Conservation (phyloP, 2,797 vertebrate genomes). For the Cottoperca gobio region DNA sequence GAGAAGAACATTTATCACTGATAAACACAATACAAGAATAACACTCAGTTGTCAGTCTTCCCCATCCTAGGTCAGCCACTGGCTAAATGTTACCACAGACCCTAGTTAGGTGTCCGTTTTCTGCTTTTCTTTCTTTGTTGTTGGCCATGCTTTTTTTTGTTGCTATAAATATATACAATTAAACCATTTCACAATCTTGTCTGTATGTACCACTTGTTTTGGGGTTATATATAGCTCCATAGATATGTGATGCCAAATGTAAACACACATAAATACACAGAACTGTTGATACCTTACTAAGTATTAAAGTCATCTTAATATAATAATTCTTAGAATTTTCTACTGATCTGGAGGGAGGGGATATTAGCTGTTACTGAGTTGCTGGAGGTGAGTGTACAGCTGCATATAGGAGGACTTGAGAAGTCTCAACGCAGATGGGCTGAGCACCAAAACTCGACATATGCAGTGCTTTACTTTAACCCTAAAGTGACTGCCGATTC, state of each 20-base stretch:
- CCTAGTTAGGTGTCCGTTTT: neutral
- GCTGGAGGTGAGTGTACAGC: slow-evolving; percentile 52
- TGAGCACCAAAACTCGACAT: slow-evolving; percentile 60
- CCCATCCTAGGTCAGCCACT: no score
- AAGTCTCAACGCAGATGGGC: slow-evolving; percentile 42
- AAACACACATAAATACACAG: slow-evolving; percentile 27
- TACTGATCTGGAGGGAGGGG: slow-evolving; percentile 39
- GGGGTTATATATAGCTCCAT: slow-evolving; percentile 19
- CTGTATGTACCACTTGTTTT: slow-evolving; percentile 16
- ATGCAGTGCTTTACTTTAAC: slow-evolving; percentile 73
- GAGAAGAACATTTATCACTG: neutral
- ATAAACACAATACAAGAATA: no score
- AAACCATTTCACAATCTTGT: slow-evolving; percentile 55
- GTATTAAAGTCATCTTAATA: slow-evolving; percentile 58
- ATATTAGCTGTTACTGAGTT: slow-evolving; percentile 32
- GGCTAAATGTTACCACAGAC: no score
- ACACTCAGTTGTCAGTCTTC: neutral
- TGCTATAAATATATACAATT: neutral
- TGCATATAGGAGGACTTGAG: slow-evolving; percentile 63
- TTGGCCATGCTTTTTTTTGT: neutral
- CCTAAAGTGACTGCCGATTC: slow-evolving; percentile 54
- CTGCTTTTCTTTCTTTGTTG: neutral
- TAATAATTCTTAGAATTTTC: slow-evolving; percentile 46
- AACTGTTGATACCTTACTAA: slow-evolving; percentile 49
- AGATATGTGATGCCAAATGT: slow-evolving; percentile 43